Base-by-base conservation (phyloP, 1,140 invertebrate genomes). In the Ooceraea biroi region DNA sequence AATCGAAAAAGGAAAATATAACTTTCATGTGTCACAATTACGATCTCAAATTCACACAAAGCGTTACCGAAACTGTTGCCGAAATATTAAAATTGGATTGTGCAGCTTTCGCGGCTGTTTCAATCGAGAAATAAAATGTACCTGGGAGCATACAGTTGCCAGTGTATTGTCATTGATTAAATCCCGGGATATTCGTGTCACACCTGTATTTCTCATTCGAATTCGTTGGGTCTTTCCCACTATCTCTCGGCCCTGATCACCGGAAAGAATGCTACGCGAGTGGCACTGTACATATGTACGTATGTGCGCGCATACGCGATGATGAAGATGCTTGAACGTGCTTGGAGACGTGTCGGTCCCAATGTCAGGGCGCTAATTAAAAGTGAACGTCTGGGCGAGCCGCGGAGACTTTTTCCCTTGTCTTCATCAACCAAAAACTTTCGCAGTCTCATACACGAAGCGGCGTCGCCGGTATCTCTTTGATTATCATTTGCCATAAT, bases 301-400 rank as follows among this genome's bases (percentile, higher is more conserved):
- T 36, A 57, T 71, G 57, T 30, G 55, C 48, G 48, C 69, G 76
- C 27, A 58, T 71, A 71, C 50, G 66, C 69, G 69, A 77, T 52
- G 82, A 78, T 76, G 71, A 77, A 36, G 12, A 48, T 87, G 83
- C 84, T 83, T 83, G 89, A 90, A 55, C 36, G 44, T 63, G 19
- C 12, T 5, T 36, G 82, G 55, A 82, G 30, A 69, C 48, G 74
- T 80, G 88, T 80, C 80, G 48, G 85, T 90, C 76, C 73, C 85
- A 90, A 91, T 90, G 90, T 91, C 90, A 88, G 71, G 50, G 50
- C 66, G 84, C 73, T 88, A 91, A 91, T 91, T 91, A 88, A 90
- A 91, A 91, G 84, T 88, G 88, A 89, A 85, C 80, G 84, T 82
- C 61, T 90, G 78, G 83, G 58, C 55, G 82, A 68, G 65, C 76